phyloP scores from a whole-genome alignment of 2,888 invertebrate species.

The Amphipoea lucens region DNA sequence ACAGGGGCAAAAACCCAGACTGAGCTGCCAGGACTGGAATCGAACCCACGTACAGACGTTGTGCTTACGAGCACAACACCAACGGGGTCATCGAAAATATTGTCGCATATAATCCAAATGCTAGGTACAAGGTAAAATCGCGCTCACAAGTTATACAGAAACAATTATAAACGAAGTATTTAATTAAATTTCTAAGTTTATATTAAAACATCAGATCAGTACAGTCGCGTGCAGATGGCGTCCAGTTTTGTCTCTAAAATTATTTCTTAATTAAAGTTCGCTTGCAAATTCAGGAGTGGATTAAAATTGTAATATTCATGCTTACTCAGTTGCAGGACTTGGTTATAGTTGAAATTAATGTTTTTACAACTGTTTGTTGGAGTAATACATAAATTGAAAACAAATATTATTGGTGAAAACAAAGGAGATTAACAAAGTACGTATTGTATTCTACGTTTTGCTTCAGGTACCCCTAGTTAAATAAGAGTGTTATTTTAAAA shows the following conservation, averaged over 20 bases:
- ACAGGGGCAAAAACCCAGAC: neutral
- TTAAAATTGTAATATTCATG: conserved; percentile 67
- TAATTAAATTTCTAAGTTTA: conserved; percentile 70
- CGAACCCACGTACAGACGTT: neutral
- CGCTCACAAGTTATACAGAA: conserved; percentile 34
- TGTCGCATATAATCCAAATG: conserved; percentile 8
- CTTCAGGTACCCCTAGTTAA: neutral
- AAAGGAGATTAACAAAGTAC: conserved; percentile 19
- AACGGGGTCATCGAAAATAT: neutral
- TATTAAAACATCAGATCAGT: conserved; percentile 64
- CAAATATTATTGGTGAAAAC: conserved; percentile 21
- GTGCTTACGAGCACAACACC: neutral
- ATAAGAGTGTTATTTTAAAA: neutral
- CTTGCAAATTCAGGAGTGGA: conserved; percentile 51
- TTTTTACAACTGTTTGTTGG: conserved; percentile 37
- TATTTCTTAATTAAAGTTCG: conserved; percentile 74
- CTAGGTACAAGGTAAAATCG: conserved; percentile 19
- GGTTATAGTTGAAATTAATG: conserved; percentile 46
- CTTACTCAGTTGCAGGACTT: conserved; percentile 30
- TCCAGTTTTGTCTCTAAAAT: conserved; percentile 67
- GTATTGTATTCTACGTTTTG: neutral
- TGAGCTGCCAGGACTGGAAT: neutral
- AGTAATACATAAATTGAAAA: conserved; percentile 37
- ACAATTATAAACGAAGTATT: conserved; percentile 60
- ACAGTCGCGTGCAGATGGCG: conserved; percentile 68